Conservation (phyloP, 2,113 vertebrate species). For the Glaucomys volans region DNA sequence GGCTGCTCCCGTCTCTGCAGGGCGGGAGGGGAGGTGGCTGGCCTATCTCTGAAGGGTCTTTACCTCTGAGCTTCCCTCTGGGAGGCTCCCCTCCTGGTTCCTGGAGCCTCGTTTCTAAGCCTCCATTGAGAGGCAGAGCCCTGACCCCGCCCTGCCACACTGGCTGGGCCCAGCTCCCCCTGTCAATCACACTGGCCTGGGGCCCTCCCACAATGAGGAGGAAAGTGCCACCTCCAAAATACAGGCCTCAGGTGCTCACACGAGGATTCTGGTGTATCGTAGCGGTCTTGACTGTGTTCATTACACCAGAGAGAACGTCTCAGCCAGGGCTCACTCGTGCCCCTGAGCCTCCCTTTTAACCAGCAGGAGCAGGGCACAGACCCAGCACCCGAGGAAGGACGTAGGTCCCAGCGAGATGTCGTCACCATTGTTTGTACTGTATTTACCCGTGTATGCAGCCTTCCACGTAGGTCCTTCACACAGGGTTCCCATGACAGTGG, state of each 20-base stretch:
- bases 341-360: neutral
- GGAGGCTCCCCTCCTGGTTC: neutral
- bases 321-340: neutral
- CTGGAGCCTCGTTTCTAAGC: neutral
- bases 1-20: neutral
- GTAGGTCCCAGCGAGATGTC: neutral
- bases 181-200: neutral
- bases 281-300: neutral
- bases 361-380: neutral
- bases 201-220: neutral
- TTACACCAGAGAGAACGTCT: neutral
- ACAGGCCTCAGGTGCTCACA: neutral
- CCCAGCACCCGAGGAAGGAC: neutral
- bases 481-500: neutral
- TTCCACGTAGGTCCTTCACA: neutral
- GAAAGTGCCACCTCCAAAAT: neutral
- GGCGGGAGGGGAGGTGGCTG: neutral
- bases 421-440: neutral
- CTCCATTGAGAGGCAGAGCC: neutral
- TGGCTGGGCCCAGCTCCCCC: neutral
- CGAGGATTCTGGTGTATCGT: neutral
- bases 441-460: neutral
- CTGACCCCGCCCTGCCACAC: accelerated
- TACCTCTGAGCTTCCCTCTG: neutral
- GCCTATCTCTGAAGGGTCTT: neutral